Evolutionary conservation across 2,888 invertebrate genomes (phyloP).

Genomic region (Epinotia demarniana): DNA sequence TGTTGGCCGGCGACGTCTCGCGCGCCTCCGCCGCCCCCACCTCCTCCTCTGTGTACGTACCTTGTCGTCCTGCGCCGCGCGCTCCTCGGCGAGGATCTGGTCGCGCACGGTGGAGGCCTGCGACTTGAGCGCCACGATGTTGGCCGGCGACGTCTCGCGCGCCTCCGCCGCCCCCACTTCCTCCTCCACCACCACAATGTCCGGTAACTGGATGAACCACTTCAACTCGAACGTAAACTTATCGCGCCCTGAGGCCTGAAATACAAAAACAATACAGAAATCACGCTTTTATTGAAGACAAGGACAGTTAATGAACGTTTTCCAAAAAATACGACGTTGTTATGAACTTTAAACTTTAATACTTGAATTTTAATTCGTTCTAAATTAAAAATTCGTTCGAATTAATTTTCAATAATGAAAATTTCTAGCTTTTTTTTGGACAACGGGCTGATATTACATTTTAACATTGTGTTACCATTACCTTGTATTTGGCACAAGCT

Average conservation of each 20-base stretch:
- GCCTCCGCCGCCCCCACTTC: conserved; percentile 81
- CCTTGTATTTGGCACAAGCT: conserved; percentile 97
- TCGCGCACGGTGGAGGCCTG: conserved; percentile 94
- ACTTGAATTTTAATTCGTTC: too few relatives aligned
- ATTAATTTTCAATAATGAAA: background rate
- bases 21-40: conserved; percentile 72
- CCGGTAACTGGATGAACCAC: conserved; percentile 95
- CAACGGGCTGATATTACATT: too few relatives aligned
- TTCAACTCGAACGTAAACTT: conserved; percentile 96
- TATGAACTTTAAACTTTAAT: too few relatives aligned
- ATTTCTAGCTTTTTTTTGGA: too few relatives aligned
- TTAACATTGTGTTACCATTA: conserved; percentile 52
- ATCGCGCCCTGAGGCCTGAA: conserved; percentile 91
- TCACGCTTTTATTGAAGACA: too few relatives aligned
- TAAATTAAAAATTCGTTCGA: too few relatives aligned
- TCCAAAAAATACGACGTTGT: too few relatives aligned
- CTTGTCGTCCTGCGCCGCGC: conserved; percentile 87
- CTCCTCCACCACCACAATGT: conserved; percentile 90
- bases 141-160: conserved; percentile 89
- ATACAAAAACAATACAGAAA: background rate
- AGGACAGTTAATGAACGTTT: too few relatives aligned
- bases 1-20: conserved; percentile 91
- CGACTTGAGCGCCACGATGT: conserved; percentile 93
- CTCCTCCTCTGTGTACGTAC: conserved; percentile 74
- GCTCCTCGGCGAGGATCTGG: conserved; percentile 92